Base-by-base conservation (phyloP, 2,113 vertebrate species). In the Dasyprocta punctata region DNA sequence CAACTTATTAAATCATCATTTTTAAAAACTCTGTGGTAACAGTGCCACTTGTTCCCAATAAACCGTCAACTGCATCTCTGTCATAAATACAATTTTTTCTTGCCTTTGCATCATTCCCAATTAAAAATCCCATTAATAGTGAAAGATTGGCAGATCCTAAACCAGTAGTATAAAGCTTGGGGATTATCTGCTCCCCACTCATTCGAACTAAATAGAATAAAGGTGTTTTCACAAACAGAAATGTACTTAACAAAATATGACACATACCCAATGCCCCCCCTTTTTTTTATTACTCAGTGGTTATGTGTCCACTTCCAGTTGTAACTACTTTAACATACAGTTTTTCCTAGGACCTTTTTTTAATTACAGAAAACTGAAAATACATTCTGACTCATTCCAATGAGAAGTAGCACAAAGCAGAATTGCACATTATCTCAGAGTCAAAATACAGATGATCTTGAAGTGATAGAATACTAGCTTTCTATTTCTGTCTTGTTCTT, bases 1-100 rank as follows among this genome's bases (percentile, higher is more conserved):
- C 33, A 92, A 75, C 16, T 82, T 71, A 90, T 10, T 95, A 87
- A 78, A 77, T 90, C 36, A 44, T 63, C 56, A 67, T 92, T 77
- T 92, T 38, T 3, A 87, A 92, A 89, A 77, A 9, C 7, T 38
- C 2, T 36, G 60, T 78, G 73, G 90, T 69, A 81, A 69, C 56
- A 88, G 16, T 56, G 22, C 33, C 63, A 90, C 52, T 36, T 90
- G 26, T 83, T 19, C 56, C 49, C 30, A 90, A 63, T 26, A 63
- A 90, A 82, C 77, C 83, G 47, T 86, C 71, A 81, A 67, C 49
- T 82, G 11, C 6, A 60, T 75, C 49, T 86, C 63, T 93, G 22
- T 33, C 81, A 93, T 36, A 82, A 82, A 49, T 92, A 33, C 71
- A 90, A 78, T 36, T 33, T 58, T 71, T 33, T 52, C 24, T 0